Percentiles rank a stretch among this genome's conserved stretches.
Conservation (phyloP, 2,888 invertebrate genomes). For the Dynastes grantii region DNA sequence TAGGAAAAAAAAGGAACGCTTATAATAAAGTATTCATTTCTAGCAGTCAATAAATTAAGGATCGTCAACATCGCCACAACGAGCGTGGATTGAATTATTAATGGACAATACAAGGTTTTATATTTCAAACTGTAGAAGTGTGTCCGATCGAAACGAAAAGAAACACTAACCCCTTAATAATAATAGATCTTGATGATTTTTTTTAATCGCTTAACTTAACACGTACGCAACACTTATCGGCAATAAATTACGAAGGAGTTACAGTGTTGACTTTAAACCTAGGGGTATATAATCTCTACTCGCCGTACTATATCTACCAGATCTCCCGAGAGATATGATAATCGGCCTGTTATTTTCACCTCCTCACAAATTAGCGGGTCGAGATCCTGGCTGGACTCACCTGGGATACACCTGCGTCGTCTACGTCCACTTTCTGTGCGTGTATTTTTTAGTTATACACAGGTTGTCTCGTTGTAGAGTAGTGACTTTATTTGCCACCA, state of each 20-base stretch:
- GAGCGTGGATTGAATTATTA: slow-evolving; percentile 46
- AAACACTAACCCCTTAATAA: slow-evolving; percentile 22
- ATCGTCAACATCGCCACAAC: slow-evolving; percentile 6
- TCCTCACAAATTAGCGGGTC: slow-evolving; percentile 69
- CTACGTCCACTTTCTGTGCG: slow-evolving; percentile 14
- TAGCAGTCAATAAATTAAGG: slow-evolving; percentile 8
- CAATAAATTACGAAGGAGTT: slow-evolving; percentile 63
- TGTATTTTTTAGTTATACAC: background rate
- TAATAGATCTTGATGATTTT: slow-evolving; percentile 39
- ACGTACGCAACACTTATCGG: slow-evolving; percentile 57
- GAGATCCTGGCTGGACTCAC: slow-evolving; percentile 62
- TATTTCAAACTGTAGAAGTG: slow-evolving; percentile 45
- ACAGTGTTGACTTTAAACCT: slow-evolving; percentile 66
- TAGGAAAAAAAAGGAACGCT: background rate
- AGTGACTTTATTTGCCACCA: too few species aligned
- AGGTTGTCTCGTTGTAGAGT: background rate
- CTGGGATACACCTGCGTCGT: slow-evolving; percentile 65
- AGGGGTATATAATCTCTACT: slow-evolving; percentile 63
- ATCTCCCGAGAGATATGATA: slow-evolving; percentile 65
- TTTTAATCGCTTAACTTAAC: slow-evolving; percentile 42
- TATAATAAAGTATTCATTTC: slow-evolving; percentile 8
- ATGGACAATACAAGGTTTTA: slow-evolving; percentile 46
- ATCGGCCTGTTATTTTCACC: slow-evolving; percentile 70
- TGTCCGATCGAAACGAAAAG: slow-evolving; percentile 29
- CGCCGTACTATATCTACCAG: slow-evolving; percentile 54